phyloP scores from a whole-genome alignment of 2,797 vertebrate genomes.

The Girardinus metallicus region DNA sequence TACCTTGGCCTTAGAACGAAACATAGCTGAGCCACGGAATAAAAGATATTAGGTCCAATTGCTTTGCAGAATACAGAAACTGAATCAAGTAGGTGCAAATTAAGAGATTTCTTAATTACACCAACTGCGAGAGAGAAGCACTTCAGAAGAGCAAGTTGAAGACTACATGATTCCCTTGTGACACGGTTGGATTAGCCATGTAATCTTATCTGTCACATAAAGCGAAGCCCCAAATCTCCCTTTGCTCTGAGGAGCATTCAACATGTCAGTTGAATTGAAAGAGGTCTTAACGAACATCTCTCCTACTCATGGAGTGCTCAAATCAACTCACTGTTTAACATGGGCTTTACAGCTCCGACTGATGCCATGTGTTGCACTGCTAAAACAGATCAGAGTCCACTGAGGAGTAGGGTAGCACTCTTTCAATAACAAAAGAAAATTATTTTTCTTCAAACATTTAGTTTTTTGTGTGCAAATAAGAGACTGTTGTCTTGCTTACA shows the following conservation, averaged over 20 bases:
- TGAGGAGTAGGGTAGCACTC: constrained; percentile 50
- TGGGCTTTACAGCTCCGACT: constrained; percentile 58
- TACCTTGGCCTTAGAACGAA: constrained; percentile 74
- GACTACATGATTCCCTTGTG: constrained; percentile 83
- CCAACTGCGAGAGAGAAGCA: constrained; percentile 80
- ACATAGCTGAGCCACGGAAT: constrained; percentile 76
- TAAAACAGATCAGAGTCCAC: constrained; percentile 71
- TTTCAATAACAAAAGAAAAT: constrained; percentile 51
- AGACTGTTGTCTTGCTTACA: constrained; percentile 4
- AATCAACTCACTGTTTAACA: constrained; percentile 73
- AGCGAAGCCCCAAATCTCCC: constrained; percentile 86
- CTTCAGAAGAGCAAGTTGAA: constrained; percentile 83
- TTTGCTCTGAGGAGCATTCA: constrained; percentile 82
- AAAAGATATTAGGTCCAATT: constrained; percentile 76
- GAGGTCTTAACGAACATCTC: constrained; percentile 79
- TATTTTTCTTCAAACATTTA: constrained; percentile 19
- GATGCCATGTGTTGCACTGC: constrained; percentile 42
- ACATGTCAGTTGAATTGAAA: constrained; percentile 87
- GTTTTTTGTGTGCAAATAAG: constrained; percentile 7
- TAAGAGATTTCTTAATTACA: constrained; percentile 79
- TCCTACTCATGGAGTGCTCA: constrained; percentile 64
- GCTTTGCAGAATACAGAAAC: constrained; percentile 70
- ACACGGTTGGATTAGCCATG: constrained; percentile 85
- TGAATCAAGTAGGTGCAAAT: constrained; percentile 80
- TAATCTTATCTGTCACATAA: constrained; percentile 91